Conservation (phyloP, 2,113 vertebrate species). For the Chunga burmeisteri region DNA sequence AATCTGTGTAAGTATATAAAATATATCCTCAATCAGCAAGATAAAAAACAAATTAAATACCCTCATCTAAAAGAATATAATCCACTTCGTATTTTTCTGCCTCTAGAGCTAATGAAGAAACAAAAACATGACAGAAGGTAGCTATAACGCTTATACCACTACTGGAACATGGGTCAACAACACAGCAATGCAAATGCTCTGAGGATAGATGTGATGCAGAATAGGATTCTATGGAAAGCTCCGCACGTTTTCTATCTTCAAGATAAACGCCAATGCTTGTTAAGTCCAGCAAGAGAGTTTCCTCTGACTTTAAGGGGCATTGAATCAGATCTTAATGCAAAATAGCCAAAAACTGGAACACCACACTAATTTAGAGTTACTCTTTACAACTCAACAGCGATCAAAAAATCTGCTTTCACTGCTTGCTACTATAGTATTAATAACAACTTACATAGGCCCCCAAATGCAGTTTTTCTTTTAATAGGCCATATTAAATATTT, state of each 20-base stretch:
- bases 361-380: neutral
- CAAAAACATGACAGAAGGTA: neutral
- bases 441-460: neutral
- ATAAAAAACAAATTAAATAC: neutral
- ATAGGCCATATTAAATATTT: neutral
- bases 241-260: neutral
- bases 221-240: neutral
- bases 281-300: neutral
- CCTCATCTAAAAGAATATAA: neutral
- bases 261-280: neutral
- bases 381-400: neutral
- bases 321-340: neutral
- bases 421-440: neutral
- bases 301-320: neutral
- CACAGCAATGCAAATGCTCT: neutral
- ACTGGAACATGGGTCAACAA: neutral
- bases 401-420: neutral
- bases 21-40: neutral
- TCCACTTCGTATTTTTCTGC: neutral
- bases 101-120: neutral
- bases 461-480: neutral
- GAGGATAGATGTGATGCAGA: neutral
- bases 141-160: neutral
- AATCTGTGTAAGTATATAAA: neutral
- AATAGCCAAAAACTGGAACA: neutral